Evolutionary conservation across 1,140 invertebrate species (phyloP), one percentile per base, ranked within the genome.

Genomic region (Halictus rubicundus): DNA sequence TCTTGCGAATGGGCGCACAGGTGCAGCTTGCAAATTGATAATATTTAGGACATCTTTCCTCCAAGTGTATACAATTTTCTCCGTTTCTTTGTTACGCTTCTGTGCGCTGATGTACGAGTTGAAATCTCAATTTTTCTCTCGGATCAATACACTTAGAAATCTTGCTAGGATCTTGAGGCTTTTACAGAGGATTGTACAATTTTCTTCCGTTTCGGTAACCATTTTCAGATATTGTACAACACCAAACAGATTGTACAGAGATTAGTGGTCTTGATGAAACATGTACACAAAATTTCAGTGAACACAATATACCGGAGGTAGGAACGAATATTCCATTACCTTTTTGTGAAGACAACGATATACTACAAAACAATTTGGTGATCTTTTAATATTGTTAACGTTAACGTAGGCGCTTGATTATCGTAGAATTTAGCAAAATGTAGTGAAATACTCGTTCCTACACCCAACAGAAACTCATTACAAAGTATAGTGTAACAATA

Each of bases 281-380:
- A 46, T 68, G 59, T 65, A 61, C 37, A 27, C 42, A 81, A 72
- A 39, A 59, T 74, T 66, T 63, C 52, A 32, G 78, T 79, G 80
- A 82, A 84, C 80, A 84, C 75, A 84, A 66, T 66, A 63, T 49
- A 52, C 16, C 19, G 19, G 49, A 52, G 16, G 49, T 19, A 57
- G 7, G 21, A n/a, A 57, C 8, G 21, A 57, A 57, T 57, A 21
- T 5, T 54, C 21, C 19, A 54, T 19, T 21, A 9, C 52, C 1
- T 57, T n/a, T 21, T 57, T n/a, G n/a, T 8, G 2, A n/a, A 21
- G 6, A 21, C 19, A n/a, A 8, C 8, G 1, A 57, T n/a, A 57
- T 57, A n/a, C 19, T n/a, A n/a, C 7, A 57, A n/a, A 57, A 21
- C 5, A n/a, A 57, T 1, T 52, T 6, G n/a, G 4, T 9, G 19